Evolutionary conservation across 2,888 invertebrate genomes (phyloP).

Genomic region (Drosophila yooni): DNA sequence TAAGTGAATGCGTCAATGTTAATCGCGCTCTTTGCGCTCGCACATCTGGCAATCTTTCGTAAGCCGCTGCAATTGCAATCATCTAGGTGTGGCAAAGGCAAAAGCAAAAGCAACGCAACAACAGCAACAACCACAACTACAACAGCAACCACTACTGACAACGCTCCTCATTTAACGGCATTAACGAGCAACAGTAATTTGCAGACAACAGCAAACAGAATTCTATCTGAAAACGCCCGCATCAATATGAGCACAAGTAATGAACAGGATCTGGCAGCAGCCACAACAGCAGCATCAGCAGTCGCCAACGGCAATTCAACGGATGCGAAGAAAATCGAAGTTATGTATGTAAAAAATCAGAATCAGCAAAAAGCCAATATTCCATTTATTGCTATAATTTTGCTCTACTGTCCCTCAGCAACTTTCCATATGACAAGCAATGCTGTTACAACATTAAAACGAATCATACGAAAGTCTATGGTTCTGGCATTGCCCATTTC

Average conservation of each 20-base stretch:
- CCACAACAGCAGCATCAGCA: slow-evolving; percentile 3
- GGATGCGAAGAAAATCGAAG: slow-evolving; percentile 56
- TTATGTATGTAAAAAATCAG: slow-evolving; percentile 53
- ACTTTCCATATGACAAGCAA: slow-evolving; percentile 80
- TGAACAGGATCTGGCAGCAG: slow-evolving; percentile 56
- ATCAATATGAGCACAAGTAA: slow-evolving; percentile 60
- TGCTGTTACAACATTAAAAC: slow-evolving; percentile 80
- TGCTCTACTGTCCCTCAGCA: slow-evolving; percentile 53
- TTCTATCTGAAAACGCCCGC: slow-evolving; percentile 37
- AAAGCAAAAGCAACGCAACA: slow-evolving; percentile 29
- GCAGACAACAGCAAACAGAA: slow-evolving; percentile 39
- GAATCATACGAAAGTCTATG: slow-evolving; percentile 89
- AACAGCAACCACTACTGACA: slow-evolving; percentile 28
- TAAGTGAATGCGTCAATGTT: slow-evolving; percentile 79
- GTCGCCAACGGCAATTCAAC: slow-evolving; percentile 50
- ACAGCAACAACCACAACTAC: slow-evolving; percentile 8
- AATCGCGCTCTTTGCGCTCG: slow-evolving; percentile 78
- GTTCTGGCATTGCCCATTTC: slow-evolving; percentile 90
- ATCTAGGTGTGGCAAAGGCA: slow-evolving; percentile 77
- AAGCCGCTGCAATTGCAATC: slow-evolving; percentile 57
- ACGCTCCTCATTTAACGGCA: slow-evolving; percentile 44
- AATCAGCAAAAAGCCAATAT: not conserved
- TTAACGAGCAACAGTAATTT: slow-evolving; percentile 50
- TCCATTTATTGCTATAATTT: not conserved
- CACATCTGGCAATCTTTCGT: slow-evolving; percentile 73